These are phyloP conservation scores for Centropristis striata DNA, from an alignment of 2,113 vertebrate genomes.

Conservation along the genomic window DNA sequence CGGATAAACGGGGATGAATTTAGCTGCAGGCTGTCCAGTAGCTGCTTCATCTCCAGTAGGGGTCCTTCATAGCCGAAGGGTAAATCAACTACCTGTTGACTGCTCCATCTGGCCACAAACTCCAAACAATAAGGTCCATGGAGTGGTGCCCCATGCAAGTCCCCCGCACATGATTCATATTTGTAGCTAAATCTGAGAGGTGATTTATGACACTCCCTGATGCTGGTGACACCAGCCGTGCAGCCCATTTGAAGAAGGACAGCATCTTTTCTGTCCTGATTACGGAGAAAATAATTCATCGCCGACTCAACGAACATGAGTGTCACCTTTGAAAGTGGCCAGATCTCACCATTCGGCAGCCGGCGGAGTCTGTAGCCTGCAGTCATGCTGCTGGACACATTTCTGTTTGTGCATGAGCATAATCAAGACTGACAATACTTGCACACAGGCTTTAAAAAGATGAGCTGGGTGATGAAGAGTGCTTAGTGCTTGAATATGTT, in stretches of 20 bases:
- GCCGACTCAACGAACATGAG: background rate
- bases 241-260: constrained; percentile 32
- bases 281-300: constrained; percentile 56
- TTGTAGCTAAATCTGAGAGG: background rate
- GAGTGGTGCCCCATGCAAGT: background rate
- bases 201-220: constrained; percentile 57
- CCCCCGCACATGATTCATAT: constrained; percentile 23
- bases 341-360: background rate
- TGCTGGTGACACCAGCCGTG: constrained; percentile 13
- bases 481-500: constrained; percentile 4
- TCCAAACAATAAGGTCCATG: constrained; percentile 5
- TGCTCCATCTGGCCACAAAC: constrained; percentile 37
- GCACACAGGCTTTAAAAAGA: background rate
- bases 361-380: background rate
- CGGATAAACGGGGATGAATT: constrained; percentile 3
- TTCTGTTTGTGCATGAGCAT: constrained; percentile 16
- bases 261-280: constrained; percentile 49
- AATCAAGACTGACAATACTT: constrained; percentile 26
- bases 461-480: background rate
- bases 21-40: background rate
- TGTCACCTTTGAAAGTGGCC: constrained; percentile 39
- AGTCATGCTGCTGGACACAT: constrained; percentile 21
- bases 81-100: constrained; percentile 59
- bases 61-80: constrained; percentile 8
- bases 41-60: constrained; percentile 11